phyloP scores from a whole-genome alignment of 92 coral and sea anemone genomes.

The Zoanthus sociatus region DNA sequence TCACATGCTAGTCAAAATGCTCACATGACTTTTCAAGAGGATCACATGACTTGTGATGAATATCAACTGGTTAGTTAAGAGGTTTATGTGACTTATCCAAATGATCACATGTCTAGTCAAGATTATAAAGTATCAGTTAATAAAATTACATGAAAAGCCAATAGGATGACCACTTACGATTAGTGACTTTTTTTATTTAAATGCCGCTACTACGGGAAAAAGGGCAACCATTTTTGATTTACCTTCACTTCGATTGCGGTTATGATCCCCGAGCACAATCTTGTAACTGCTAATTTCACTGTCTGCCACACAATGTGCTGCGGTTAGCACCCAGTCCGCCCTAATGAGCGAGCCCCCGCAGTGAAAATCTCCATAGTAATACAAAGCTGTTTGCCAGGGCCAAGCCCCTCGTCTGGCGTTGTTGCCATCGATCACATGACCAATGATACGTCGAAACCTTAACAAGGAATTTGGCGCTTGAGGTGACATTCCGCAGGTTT shows the following conservation, averaged over 20 bases:
- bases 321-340: conserved; percentile 38
- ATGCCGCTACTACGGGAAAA: background rate
- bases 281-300: background rate
- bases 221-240: background rate
- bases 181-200: too few species aligned
- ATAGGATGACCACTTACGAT: too few species aligned
- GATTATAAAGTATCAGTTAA: too few species aligned
- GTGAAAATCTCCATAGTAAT: background rate
- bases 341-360: conserved; percentile 41
- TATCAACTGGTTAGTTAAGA: too few species aligned
- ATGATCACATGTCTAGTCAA: too few species aligned
- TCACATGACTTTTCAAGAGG: too few species aligned
- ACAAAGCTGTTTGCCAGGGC: conserved; percentile 32
- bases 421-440: conserved; percentile 34
- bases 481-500: conserved; percentile 29
- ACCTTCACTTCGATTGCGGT: conserved; percentile 31
- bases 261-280: conserved; percentile 26
- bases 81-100: too few species aligned
- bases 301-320: conserved; percentile 21
- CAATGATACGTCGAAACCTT: conserved; percentile 26
- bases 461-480: conserved; percentile 17
- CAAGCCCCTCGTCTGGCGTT: conserved; percentile 35
- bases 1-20: too few species aligned
- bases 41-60: too few species aligned
- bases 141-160: too few species aligned